Evolutionary conservation across 2,888 invertebrate species (phyloP), one percentile per base, ranked within the genome.

Genomic region (Papilio demoleus): DNA sequence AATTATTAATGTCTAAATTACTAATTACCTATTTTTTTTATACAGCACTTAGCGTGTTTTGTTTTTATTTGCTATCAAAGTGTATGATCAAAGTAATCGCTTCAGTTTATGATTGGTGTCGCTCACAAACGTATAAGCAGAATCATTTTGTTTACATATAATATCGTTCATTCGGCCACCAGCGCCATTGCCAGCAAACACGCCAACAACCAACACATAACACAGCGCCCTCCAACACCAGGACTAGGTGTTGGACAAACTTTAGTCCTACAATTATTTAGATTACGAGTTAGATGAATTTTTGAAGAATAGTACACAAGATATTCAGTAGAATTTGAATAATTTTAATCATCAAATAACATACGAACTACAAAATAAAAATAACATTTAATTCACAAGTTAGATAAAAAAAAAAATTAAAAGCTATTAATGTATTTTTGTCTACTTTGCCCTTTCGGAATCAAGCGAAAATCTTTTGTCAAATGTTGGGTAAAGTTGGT

Each of bases 161-260:
- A 88, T 87, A 88, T 83, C 84, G 85, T 81, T 86, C 86, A 85
- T 86, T 87, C 86, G 87, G 81, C 81, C 82, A 82, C 84, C 81
- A 83, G 76, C 74, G 38, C 24, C 47, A 47, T 11, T 22, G 11
- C 4, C 47, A 14, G 60, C 58, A 17, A 42, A 42, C 17, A n/a
- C 42, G 19, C 42, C 42, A 45, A 45, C 42, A 1, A 4, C 47
- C 82, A 83, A 82, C 83, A 84, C 85, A 84, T 84, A 83, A 76
- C 74, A 22, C 17, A 17, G 60, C 58, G 34, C 60, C 72, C 70
- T 67, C 67, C 72, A 76, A 72, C 67, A 65, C 36, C 64, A 27
- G 72, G 73, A 78, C 3, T 31, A 75, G 47, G 68, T 72, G 77
- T 71, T 60, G 24, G 65, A 40, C 70, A 60, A 19, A 24, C 31